Percentiles rank a stretch among this genome's conserved stretches.
phyloP scores from a whole-genome alignment of 2,888 invertebrate species.

The Clusia tigrina region DNA sequence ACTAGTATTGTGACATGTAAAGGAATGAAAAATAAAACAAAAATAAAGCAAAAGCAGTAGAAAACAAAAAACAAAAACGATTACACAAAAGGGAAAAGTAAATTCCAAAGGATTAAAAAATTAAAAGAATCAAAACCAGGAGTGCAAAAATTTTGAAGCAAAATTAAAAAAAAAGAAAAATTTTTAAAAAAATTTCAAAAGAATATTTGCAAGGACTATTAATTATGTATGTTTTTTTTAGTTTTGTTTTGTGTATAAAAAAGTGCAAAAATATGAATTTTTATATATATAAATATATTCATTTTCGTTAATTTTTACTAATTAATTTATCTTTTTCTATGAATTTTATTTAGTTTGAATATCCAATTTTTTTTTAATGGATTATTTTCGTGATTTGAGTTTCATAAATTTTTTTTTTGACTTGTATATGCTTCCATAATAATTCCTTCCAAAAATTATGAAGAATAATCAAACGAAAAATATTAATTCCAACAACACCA shows the following conservation, averaged over 20 bases:
- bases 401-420: slow-evolving; percentile 10
- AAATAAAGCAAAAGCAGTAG: neutral
- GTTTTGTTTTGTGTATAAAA: neutral
- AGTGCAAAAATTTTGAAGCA: slow-evolving; percentile 3
- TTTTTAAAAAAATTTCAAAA: slow-evolving; percentile 1
- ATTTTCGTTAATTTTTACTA: slow-evolving; percentile 8
- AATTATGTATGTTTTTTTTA: neutral
- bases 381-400: too few species aligned
- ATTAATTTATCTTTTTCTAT: slow-evolving; percentile 10
- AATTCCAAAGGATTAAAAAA: slow-evolving; percentile 17
- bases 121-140: slow-evolving; percentile 1
- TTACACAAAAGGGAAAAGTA: slow-evolving; percentile 6
- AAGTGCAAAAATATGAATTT: slow-evolving; percentile 8
- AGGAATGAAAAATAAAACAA: neutral
- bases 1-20: neutral
- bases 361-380: too few species aligned
- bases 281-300: slow-evolving; percentile 15
- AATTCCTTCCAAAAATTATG: slow-evolving; percentile 47
- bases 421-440: too few species aligned
- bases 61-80: neutral
- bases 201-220: neutral
- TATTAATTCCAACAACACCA: slow-evolving; percentile 40
- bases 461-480: slow-evolving; percentile 54
- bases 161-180: slow-evolving; percentile 8
- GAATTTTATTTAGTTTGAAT: too few species aligned